Evolutionary conservation across 2,113 vertebrate species (phyloP).

Genomic region (Neopipo cinnamomea): DNA sequence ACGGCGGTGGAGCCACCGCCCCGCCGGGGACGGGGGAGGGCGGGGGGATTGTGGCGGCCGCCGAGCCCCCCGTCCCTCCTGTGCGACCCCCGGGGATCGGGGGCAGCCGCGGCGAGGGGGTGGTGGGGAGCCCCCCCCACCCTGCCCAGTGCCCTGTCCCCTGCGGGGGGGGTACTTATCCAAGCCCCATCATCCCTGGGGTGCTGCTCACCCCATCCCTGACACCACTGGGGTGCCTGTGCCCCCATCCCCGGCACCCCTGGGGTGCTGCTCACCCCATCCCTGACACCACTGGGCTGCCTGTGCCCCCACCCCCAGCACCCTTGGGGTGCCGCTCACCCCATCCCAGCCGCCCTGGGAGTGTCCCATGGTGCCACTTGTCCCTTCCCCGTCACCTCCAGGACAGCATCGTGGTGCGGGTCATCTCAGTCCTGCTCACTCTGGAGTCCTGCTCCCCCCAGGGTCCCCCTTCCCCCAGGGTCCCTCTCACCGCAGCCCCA

Average conservation of each 20-base stretch:
- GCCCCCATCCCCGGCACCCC: neutral
- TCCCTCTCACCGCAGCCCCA: neutral
- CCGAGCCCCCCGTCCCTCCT: neutral
- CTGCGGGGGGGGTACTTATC: neutral
- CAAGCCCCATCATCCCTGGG: neutral
- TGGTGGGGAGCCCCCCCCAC: neutral
- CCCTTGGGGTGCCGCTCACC: no score
- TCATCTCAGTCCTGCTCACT: accelerated
- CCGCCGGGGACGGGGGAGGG: neutral
- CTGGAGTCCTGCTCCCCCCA: neutral
- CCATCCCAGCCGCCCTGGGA: neutral
- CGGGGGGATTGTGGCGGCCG: neutral
- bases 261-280: neutral
- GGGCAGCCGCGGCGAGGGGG: neutral
- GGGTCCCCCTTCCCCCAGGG: neutral
- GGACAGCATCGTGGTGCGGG: neutral
- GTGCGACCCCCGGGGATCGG: neutral
- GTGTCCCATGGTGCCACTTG: accelerated
- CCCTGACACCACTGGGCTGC: neutral
- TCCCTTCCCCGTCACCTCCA: accelerated
- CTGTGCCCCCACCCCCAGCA: neutral
- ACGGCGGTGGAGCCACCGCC: neutral
- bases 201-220: neutral
- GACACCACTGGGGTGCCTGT: neutral
- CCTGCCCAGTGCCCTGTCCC: accelerated